Conservation (phyloP, 2,888 invertebrate species). For the Thymelicus sylvestris region DNA sequence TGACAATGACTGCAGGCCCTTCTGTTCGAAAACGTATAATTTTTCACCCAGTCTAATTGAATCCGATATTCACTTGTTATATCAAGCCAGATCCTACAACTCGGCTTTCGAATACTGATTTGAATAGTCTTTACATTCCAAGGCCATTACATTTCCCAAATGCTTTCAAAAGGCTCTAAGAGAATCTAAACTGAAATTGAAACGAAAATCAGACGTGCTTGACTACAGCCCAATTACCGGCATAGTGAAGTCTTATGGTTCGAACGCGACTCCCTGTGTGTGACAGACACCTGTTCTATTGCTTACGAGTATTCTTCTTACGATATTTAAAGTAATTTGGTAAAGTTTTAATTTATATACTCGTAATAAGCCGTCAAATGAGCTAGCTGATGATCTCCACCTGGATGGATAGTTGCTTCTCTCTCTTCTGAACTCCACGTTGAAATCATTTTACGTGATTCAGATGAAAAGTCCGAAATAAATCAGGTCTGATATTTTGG, state of each 20-base stretch:
- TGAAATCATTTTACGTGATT: too few species aligned
- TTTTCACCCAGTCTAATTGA: conserved; percentile 6
- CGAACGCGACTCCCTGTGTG: conserved; percentile 14
- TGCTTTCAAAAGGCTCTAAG: conserved; percentile 36
- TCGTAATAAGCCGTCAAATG: too few species aligned
- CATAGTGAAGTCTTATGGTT: conserved; percentile 17
- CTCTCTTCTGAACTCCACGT: too few species aligned
- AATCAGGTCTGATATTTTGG: too few species aligned
- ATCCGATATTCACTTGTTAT: conserved; percentile 23
- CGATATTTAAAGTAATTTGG: too few species aligned
- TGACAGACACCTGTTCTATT: neutral
- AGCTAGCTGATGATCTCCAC: too few species aligned
- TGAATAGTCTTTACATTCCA: conserved; percentile 37
- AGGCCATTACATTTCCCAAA: conserved; percentile 26
- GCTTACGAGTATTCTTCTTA: too few species aligned
- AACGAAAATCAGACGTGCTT: conserved; percentile 36
- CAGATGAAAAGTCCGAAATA: too few species aligned
- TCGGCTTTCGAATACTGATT: conserved; percentile 31
- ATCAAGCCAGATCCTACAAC: conserved; percentile 20
- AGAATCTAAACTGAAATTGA: conserved; percentile 38
- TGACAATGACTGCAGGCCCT: too few species aligned
- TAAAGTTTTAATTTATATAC: too few species aligned
- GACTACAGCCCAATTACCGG: conserved; percentile 29
- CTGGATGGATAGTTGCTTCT: too few species aligned
- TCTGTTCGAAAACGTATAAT: neutral